phyloP scores from a whole-genome alignment of 1,140 invertebrate species.

The Drosophila nikananu region DNA sequence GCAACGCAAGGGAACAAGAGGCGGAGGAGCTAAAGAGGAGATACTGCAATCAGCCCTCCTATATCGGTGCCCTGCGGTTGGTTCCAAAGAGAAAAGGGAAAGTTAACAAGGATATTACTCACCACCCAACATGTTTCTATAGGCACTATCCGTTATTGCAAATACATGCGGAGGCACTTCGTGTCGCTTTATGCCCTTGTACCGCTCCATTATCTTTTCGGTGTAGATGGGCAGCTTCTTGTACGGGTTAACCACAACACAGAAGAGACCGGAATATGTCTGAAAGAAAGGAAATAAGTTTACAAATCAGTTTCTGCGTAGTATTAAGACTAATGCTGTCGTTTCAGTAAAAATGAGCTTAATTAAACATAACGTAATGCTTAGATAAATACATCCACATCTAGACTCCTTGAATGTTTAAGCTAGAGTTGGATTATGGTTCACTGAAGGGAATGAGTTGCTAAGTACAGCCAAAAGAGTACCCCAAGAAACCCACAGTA shows the following conservation, averaged over 20 bases:
- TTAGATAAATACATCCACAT: too few relatives aligned
- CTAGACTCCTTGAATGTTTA: neutral
- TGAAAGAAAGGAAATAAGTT: conserved; percentile 86
- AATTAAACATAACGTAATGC: neutral
- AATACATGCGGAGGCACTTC: conserved; percentile 99
- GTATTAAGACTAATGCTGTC: neutral
- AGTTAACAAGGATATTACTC: conserved; percentile 74
- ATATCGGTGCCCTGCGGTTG: conserved; percentile 95
- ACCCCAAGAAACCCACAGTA: neutral
- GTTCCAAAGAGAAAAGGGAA: neutral
- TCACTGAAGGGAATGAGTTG: neutral
- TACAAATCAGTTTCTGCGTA: neutral
- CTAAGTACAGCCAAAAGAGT: neutral
- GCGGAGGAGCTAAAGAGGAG: neutral
- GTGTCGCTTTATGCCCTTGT: conserved; percentile 99
- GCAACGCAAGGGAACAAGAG: conserved; percentile 17
- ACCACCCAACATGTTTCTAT: conserved; percentile 99
- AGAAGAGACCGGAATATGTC: conserved; percentile 99
- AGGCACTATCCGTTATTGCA: conserved; percentile 99
- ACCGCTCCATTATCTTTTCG: conserved; percentile 99
- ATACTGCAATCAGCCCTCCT: conserved; percentile 90
- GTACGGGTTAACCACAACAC: conserved; percentile 99
- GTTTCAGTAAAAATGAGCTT: neutral
- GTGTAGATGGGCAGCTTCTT: conserved; percentile 99
- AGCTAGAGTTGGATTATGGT: neutral